Conservation (phyloP, 2,888 invertebrate species). For the Cephus rjabovi region DNA sequence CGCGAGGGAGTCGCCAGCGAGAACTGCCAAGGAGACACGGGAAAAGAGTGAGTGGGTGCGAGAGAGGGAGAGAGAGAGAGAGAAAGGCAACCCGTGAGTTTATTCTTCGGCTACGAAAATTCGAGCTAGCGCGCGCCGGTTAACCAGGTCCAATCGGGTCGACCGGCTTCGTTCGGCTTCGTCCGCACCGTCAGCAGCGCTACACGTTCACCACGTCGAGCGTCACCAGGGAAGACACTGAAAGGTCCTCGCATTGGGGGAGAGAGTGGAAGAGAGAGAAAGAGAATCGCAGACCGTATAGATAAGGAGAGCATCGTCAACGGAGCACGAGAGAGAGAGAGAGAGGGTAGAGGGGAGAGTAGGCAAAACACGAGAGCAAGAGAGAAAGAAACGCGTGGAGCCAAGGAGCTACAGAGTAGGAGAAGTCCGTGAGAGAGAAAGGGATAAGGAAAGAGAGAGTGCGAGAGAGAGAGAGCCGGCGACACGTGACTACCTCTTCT, state of each 20-base stretch:
- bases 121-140: conserved; percentile 6
- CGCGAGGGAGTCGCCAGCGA: background rate
- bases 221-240: background rate
- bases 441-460: conserved; percentile 13
- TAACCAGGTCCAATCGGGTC: conserved; percentile 11
- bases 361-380: conserved; percentile 1
- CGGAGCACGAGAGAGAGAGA: conserved; percentile 14
- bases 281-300: conserved; percentile 15
- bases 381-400: conserved; percentile 12
- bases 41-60: conserved; percentile 32
- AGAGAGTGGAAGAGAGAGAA: conserved; percentile 1
- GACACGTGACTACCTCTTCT: conserved; percentile 17
- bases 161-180: conserved; percentile 8
- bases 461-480: conserved; percentile 18
- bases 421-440: conserved; percentile 8
- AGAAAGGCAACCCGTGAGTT: background rate
- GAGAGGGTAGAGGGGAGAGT: conserved; percentile 27
- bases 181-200: background rate
- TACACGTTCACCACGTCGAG: no score
- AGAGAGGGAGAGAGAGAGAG: conserved; percentile 15
- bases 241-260: background rate
- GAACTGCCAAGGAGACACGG: background rate
- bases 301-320: conserved; percentile 23
- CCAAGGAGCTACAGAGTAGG: conserved; percentile 11
- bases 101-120: background rate